A percentile compares a stretch with the other conserved stretches of the same genome.
phyloP scores from a whole-genome alignment of 2,113 vertebrate genomes.

The Rostratula benghalensis region DNA sequence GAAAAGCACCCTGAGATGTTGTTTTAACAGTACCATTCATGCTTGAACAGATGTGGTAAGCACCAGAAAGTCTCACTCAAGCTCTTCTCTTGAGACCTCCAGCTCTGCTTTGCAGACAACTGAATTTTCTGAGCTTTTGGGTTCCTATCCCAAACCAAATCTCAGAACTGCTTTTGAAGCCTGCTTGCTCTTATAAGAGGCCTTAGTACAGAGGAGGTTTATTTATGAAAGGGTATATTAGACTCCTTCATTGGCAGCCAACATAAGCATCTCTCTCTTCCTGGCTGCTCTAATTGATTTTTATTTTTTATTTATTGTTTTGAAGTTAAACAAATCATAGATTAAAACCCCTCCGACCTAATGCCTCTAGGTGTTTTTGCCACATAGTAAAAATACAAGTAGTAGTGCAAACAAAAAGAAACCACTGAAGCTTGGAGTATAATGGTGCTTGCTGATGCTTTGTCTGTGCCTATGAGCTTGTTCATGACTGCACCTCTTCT shows the following conservation, averaged over 20 bases:
- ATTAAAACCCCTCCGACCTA: constrained; percentile 9
- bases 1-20: background rate
- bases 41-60: background rate
- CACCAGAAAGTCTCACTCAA: background rate
- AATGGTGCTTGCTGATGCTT: background rate
- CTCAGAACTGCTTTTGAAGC: background rate
- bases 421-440: background rate
- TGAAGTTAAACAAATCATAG: constrained; percentile 50
- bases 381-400: constrained; percentile 8
- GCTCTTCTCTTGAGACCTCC: background rate
- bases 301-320: constrained; percentile 64
- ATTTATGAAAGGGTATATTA: constrained; percentile 43
- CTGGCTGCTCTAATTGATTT: constrained; percentile 45
- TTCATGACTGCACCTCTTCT: background rate
- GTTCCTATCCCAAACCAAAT: background rate
- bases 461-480: background rate
- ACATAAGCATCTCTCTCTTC: constrained; percentile 37
- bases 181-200: constrained; percentile 42
- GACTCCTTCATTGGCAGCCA: constrained; percentile 56
- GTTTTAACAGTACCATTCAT: background rate
- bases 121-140: background rate
- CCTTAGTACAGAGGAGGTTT: constrained; percentile 6
- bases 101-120: background rate
- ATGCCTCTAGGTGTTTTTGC: constrained; percentile 18
- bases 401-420: background rate